These are phyloP conservation scores for Drymonia ruficornis DNA, from an alignment of 2,888 invertebrate genomes.

Conservation along the genomic window DNA sequence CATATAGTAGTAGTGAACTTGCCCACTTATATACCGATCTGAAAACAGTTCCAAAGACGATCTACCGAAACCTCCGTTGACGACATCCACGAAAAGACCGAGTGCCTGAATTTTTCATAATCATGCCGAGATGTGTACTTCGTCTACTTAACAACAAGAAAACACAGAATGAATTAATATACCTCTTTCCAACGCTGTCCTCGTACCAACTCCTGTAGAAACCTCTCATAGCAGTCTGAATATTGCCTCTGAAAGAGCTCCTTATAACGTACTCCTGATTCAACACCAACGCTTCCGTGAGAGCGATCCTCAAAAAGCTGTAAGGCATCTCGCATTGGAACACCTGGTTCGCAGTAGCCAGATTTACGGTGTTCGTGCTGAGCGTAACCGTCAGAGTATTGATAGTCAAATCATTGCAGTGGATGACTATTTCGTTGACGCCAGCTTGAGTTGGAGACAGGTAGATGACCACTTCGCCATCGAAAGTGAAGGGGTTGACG, in stretches of 20 bases:
- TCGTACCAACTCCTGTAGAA: slow-evolving; percentile 92
- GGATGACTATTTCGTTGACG: slow-evolving; percentile 62
- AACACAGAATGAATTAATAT: background rate
- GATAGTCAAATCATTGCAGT: slow-evolving; percentile 68
- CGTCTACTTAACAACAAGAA: too few species aligned
- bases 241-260: slow-evolving; percentile 87
- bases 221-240: slow-evolving; percentile 90
- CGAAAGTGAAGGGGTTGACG: slow-evolving; percentile 63
- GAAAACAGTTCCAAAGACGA: too few species aligned
- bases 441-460: slow-evolving; percentile 38
- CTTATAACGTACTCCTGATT: slow-evolving; percentile 83
- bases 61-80: too few species aligned
- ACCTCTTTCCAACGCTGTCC: slow-evolving; percentile 83
- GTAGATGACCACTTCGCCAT: slow-evolving; percentile 69
- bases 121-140: too few species aligned
- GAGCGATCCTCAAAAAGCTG: slow-evolving; percentile 59
- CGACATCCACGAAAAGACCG: too few species aligned
- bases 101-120: too few species aligned
- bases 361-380: slow-evolving; percentile 18
- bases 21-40: too few species aligned
- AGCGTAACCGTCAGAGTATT: slow-evolving; percentile 64
- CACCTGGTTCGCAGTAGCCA: slow-evolving; percentile 38
- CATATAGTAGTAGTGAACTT: too few species aligned
- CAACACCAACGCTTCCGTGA: slow-evolving; percentile 33
- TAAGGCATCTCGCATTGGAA: slow-evolving; percentile 56